These are phyloP conservation scores for Pogona vitticeps DNA, from an alignment of 2,113 vertebrate genomes.

Conservation along the genomic window DNA sequence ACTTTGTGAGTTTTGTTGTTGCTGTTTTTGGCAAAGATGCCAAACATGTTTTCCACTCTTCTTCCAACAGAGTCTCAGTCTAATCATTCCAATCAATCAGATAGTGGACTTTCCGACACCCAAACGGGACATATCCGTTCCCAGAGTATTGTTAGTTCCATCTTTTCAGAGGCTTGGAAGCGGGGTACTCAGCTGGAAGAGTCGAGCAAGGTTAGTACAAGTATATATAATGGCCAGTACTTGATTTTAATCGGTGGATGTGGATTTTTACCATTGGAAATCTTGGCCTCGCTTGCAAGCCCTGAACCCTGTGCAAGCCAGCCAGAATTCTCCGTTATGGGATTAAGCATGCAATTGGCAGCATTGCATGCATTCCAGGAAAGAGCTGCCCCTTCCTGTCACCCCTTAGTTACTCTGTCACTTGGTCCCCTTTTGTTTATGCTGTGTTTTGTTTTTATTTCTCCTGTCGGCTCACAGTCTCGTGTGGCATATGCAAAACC, in stretches of 20 bases:
- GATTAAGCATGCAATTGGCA: not conserved
- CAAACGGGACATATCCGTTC: slow-evolving; percentile 89
- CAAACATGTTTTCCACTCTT: slow-evolving; percentile 4
- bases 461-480: slow-evolving; percentile 81
- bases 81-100: slow-evolving; percentile 95
- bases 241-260: not conserved
- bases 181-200: slow-evolving; percentile 97
- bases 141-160: slow-evolving; percentile 96
- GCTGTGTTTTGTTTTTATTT: slow-evolving; percentile 67
- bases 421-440: slow-evolving; percentile 61
- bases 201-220: slow-evolving; percentile 77
- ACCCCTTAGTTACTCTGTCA: not conserved
- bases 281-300: not conserved
- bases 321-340: not conserved
- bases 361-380: not conserved
- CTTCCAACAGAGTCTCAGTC: slow-evolving; percentile 89
- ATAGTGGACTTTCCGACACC: slow-evolving; percentile 94
- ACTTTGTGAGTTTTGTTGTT: not conserved
- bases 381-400: not conserved
- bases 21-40: not conserved
- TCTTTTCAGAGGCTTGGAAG: slow-evolving; percentile 99
- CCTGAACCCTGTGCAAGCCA: not conserved
- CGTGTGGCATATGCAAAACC: slow-evolving; percentile 86
- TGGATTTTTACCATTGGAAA: not conserved
- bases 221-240: slow-evolving; percentile 68